Percentiles rank a stretch among this genome's conserved stretches.
phyloP scores from a whole-genome alignment of 2,113 vertebrate genomes.

The human (Homo sapiens) region GRCh38 chr2:232168501-232169000 shows the following conservation, averaged over 20 bases:
- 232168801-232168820: no score
- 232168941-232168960: background rate
- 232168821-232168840: no score
- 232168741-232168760: background rate
- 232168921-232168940: background rate
- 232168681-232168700: background rate
- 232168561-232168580: background rate
- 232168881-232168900: background rate
- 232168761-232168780: background rate
- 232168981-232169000: background rate
- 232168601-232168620: background rate
- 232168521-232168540: conserved; percentile 24
- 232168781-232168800: background rate
- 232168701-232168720: background rate
- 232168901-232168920: conserved; percentile 13
- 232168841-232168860: background rate
- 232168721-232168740: background rate
- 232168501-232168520: conserved; percentile 27
- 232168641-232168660: background rate
- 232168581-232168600: background rate
- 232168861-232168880: background rate
- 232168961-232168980: background rate
- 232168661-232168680: background rate
- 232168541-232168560: background rate
- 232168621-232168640: background rate